phyloP scores from a whole-genome alignment of 2,888 invertebrate genomes.

The Ditula angustiorana region DNA sequence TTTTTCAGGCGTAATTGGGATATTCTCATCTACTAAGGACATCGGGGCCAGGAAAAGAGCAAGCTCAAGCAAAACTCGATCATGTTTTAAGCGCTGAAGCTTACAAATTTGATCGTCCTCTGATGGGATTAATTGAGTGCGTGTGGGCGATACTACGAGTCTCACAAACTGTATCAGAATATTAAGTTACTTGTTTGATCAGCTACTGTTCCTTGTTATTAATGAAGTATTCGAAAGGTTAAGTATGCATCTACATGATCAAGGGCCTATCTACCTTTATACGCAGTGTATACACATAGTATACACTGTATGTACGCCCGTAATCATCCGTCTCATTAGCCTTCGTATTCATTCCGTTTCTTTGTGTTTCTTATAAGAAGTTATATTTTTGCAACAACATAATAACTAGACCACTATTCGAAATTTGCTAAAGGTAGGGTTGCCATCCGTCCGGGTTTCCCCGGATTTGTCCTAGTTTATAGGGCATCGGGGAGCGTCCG shows the following conservation, averaged over 20 bases:
- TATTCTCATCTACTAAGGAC: slow-evolving; percentile 14
- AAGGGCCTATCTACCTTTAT: too few species aligned
- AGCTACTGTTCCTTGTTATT: slow-evolving; percentile 10
- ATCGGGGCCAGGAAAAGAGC: background rate
- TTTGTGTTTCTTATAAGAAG: too few species aligned
- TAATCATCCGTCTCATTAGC: too few species aligned
- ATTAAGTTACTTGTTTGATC: slow-evolving; percentile 33
- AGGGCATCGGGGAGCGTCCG: too few species aligned
- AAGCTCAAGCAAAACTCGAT: background rate
- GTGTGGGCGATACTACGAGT: slow-evolving; percentile 49
- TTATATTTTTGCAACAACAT: too few species aligned
- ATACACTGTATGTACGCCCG: too few species aligned
- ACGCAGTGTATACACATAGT: too few species aligned
- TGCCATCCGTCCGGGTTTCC: too few species aligned
- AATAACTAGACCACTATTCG: too few species aligned
- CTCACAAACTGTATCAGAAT: slow-evolving; percentile 41
- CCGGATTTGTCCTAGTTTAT: too few species aligned
- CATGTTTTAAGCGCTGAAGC: background rate
- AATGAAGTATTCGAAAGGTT: background rate
- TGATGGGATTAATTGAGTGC: slow-evolving; percentile 33
- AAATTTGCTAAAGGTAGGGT: too few species aligned
- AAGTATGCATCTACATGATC: background rate
- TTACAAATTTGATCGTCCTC: slow-evolving; percentile 12
- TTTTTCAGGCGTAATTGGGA: slow-evolving; percentile 10
- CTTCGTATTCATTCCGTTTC: too few species aligned